These are phyloP conservation scores for Coptodon bakossiorum DNA, from an alignment of 2,113 vertebrate species.

Conservation along the genomic window DNA sequence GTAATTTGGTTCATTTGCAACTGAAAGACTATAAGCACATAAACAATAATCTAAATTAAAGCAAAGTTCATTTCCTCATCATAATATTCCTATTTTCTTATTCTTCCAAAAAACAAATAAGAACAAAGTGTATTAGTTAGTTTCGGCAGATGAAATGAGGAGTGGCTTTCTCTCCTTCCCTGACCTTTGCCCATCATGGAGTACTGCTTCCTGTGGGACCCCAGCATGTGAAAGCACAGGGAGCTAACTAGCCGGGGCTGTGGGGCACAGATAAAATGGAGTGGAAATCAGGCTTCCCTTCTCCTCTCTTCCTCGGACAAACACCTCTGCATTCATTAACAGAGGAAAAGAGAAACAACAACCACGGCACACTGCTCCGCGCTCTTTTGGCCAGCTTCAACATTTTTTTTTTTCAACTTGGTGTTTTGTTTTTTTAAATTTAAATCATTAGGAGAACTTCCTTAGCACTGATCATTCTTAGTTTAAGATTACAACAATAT, in stretches of 20 bases:
- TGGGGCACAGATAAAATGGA: constrained; percentile 63
- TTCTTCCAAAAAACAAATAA: background rate
- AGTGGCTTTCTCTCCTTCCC: constrained; percentile 34
- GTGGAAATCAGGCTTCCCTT: constrained; percentile 72
- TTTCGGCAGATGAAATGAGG: constrained; percentile 25
- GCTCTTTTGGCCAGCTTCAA: background rate
- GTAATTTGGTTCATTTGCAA: background rate
- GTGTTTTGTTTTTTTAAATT: background rate
- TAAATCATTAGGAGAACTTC: constrained; percentile 9
- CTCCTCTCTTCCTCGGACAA: constrained; percentile 65
- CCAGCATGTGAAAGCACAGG: constrained; percentile 50
- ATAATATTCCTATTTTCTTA: background rate
- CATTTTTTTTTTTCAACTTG: background rate
- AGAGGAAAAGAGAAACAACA: constrained; percentile 59
- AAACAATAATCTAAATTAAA: background rate
- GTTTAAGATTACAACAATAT: constrained; percentile 46
- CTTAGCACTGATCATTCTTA: constrained; percentile 5
- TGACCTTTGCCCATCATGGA: constrained; percentile 65
- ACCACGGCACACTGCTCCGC: background rate
- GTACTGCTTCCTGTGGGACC: constrained; percentile 70
- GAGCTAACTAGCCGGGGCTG: constrained; percentile 54
- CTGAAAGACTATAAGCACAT: background rate
- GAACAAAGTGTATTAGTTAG: background rate
- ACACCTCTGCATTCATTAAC: constrained; percentile 60
- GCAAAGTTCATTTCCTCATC: background rate